Evolutionary conservation across 2,797 vertebrate species (phyloP).

Genomic region (Sorex maritimensis): DNA sequence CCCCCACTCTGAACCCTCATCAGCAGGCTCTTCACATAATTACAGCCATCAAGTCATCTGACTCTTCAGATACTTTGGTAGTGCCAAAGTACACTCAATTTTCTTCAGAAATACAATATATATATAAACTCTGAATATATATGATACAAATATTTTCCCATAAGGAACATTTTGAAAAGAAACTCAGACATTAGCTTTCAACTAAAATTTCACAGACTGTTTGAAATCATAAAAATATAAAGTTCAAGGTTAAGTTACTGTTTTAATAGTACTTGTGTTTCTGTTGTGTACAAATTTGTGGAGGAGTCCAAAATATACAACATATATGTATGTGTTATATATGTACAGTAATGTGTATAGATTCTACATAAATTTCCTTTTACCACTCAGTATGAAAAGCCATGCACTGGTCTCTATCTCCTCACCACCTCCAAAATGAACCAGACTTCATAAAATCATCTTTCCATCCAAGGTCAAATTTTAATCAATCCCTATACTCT

Average conservation of each 20-base stretch:
- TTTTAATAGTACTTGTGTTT: conserved; percentile 71
- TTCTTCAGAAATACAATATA: conserved; percentile 52
- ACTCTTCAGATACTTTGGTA: conserved; percentile 1
- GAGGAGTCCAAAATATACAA: conserved; percentile 15
- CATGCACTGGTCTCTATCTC: conserved; percentile 60
- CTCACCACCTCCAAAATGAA: conserved; percentile 74
- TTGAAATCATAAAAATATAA: conserved; percentile 62
- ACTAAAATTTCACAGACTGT: conserved; percentile 55
- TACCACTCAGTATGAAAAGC: conserved; percentile 67
- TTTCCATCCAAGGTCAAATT: conserved; percentile 78
- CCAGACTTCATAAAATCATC: conserved; percentile 72
- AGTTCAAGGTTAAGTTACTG: conserved; percentile 42
- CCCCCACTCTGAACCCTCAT: background rate
- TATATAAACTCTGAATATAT: conserved; percentile 1
- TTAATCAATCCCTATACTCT: conserved; percentile 73
- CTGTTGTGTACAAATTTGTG: conserved; percentile 61
- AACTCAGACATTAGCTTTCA: conserved; percentile 42
- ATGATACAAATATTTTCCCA: conserved; percentile 57
- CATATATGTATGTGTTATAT: background rate
- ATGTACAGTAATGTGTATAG: background rate
- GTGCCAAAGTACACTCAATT: background rate
- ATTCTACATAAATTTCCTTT: conserved; percentile 35
- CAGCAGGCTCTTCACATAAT: conserved; percentile 56
- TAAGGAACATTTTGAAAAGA: conserved; percentile 63
- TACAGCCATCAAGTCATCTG: conserved; percentile 43